phyloP scores from a whole-genome alignment of 1,140 invertebrate species.

The Tigriopus japonicus region DNA sequence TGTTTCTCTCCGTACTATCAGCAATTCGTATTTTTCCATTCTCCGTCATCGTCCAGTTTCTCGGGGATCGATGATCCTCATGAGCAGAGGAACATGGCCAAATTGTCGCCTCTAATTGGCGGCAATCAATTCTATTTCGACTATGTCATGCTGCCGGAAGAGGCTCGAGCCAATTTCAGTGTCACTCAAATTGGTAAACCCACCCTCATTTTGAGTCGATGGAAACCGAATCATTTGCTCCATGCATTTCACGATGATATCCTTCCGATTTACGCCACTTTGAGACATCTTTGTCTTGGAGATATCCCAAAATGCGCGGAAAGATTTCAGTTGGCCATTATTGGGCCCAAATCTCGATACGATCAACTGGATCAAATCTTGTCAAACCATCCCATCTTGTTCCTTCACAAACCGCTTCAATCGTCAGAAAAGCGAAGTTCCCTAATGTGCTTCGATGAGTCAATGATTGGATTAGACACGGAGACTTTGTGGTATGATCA shows the following conservation, averaged over 20 bases:
- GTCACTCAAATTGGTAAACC: neutral
- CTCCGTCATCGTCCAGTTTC: no score
- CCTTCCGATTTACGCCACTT: neutral
- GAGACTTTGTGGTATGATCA: conserved; percentile 1
- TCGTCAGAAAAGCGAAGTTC: neutral
- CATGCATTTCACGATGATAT: neutral
- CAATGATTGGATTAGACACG: neutral
- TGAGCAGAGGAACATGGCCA: neutral
- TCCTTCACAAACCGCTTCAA: no score
- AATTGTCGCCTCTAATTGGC: neutral
- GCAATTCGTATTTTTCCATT: neutral
- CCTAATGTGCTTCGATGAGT: neutral
- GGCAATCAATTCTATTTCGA: neutral
- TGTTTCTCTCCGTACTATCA: neutral
- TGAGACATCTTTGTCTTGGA: neutral
- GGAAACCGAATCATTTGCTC: neutral
- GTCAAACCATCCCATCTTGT: no score
- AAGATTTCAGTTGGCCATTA: no score
- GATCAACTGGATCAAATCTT: no score
- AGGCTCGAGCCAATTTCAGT: neutral
- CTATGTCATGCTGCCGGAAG: neutral
- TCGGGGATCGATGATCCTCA: conserved; percentile 1
- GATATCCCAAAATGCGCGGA: neutral
- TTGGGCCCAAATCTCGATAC: no score
- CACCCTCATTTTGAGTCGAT: neutral